phyloP scores from a whole-genome alignment of 2,888 invertebrate genomes.

The Cepaea hortensis region DNA sequence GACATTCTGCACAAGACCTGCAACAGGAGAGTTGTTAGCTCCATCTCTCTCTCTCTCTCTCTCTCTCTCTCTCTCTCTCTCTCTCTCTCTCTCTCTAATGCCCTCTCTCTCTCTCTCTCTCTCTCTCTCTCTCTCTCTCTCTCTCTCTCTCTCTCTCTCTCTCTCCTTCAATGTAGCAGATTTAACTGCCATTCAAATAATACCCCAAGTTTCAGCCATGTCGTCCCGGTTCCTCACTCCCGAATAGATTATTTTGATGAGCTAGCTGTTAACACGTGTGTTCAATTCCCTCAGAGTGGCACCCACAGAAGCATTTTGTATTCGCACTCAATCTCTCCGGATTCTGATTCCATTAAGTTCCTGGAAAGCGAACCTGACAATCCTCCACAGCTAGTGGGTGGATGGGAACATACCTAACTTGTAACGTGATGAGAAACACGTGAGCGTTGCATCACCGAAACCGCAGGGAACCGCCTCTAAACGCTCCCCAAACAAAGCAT shows the following conservation, averaged over 20 bases:
- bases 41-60: not conserved
- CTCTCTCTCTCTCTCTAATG: not conserved
- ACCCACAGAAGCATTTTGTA: constrained; percentile 20
- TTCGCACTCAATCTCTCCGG: constrained; percentile 25
- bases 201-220: not conserved
- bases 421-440: constrained; percentile 15
- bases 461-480: constrained; percentile 31
- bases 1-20: too few species aligned
- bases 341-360: constrained; percentile 30
- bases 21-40: too few species aligned
- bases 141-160: not conserved
- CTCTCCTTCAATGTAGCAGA: not conserved
- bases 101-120: not conserved
- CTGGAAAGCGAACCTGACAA: constrained; percentile 21
- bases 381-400: not conserved
- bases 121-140: not conserved
- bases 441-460: constrained; percentile 23
- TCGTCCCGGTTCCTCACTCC: not conserved
- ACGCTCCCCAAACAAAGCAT: not conserved
- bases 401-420: constrained; percentile 5
- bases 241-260: constrained; percentile 2
- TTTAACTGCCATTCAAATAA: not conserved
- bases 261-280: not conserved
- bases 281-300: not conserved
- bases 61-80: not conserved